phyloP scores from a whole-genome alignment of 2,113 vertebrate species.

The Butorides virescens region DNA sequence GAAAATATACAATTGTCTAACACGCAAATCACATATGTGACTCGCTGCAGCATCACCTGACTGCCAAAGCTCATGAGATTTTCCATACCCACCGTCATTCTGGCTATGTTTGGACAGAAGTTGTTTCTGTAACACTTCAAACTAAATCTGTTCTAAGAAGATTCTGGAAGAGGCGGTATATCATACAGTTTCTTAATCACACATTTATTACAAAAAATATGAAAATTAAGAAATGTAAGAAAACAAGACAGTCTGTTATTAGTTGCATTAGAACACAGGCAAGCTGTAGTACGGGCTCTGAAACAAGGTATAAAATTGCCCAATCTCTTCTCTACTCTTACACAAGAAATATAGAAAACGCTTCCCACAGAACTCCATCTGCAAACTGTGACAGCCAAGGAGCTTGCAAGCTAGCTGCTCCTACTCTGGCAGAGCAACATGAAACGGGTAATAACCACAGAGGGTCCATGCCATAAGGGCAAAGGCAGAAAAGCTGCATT shows the following conservation, averaged over 20 bases:
- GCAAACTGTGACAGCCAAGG: not conserved
- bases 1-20: not conserved
- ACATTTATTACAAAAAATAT: not conserved
- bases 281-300: not conserved
- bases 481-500: not conserved
- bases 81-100: not conserved
- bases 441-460: not conserved
- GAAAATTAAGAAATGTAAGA: not conserved
- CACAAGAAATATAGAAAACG: not conserved
- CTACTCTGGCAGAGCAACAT: not conserved
- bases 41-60: not conserved
- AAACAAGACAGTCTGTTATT: not conserved
- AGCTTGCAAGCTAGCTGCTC: not conserved
- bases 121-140: conserved; percentile 32
- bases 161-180: not conserved
- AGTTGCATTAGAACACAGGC: not conserved
- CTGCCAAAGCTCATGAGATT: not conserved
- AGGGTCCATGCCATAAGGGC: not conserved
- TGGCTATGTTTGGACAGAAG: not conserved
- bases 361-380: not conserved
- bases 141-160: conserved; percentile 1
- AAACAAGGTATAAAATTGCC: not conserved
- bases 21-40: not conserved
- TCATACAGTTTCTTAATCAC: not conserved
- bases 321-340: not conserved